phyloP scores from a whole-genome alignment of 1,140 invertebrate genomes.

The Drosophila triauraria region DNA sequence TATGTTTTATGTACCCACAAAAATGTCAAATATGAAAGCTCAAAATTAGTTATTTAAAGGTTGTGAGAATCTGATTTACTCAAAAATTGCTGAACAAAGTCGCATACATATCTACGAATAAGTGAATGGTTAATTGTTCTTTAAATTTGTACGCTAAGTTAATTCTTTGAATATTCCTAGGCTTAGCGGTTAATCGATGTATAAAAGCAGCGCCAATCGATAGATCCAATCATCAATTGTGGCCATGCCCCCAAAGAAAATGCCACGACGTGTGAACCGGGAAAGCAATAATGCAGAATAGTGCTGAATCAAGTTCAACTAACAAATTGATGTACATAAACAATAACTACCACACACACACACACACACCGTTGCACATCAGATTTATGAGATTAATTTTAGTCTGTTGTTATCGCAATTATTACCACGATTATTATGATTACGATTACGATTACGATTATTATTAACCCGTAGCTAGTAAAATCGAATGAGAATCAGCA shows the following conservation, averaged over 20 bases:
- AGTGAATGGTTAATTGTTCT: conserved; percentile 8
- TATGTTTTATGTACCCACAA: not conserved
- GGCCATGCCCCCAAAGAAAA: conserved; percentile 17
- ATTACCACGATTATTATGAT: conserved; percentile 50
- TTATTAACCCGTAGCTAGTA: conserved; percentile 62
- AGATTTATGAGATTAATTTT: conserved; percentile 38
- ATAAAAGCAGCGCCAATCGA: conserved; percentile 19
- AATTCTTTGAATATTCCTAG: not conserved
- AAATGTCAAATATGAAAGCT: not conserved
- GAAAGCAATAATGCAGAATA: conserved; percentile 41
- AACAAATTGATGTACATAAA: conserved; percentile 48
- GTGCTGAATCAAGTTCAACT: conserved; percentile 52
- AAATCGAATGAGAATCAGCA: conserved; percentile 45
- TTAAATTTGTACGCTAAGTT: not conserved
- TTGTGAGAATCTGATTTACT: conserved; percentile 30
- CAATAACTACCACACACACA: not conserved
- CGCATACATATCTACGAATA: conserved; percentile 35
- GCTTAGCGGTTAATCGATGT: not conserved
- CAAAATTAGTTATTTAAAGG: conserved; percentile 32
- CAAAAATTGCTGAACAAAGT: conserved; percentile 33
- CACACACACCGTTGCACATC: conserved; percentile 17
- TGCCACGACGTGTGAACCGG: conserved; percentile 36
- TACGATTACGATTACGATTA: conserved; percentile 59
- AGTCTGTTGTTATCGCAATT: conserved; percentile 60
- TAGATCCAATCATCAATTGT: conserved; percentile 40